Base-by-base conservation (phyloP, 2,113 vertebrate genomes). In the Sula dactylatra region DNA sequence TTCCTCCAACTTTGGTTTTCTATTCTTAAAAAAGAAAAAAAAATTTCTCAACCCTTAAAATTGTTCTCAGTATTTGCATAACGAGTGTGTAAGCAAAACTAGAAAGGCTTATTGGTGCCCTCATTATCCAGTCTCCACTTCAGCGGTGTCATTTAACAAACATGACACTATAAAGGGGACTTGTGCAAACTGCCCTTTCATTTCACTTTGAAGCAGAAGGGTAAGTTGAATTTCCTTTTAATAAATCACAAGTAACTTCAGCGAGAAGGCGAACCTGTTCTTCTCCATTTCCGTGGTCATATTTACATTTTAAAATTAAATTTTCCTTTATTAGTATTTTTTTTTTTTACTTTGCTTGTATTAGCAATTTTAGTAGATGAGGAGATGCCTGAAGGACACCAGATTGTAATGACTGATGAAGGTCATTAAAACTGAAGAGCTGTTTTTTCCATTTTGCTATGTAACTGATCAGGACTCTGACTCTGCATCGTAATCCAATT, bases 161-260 rank as follows among this genome's bases (percentile, higher is more conserved):
- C 49, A 74, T 3, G 3, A 55, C 61, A 32, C 29, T 86, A 34
- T 97, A 97, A 97, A 94, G 36, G 32, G 50, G 40, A 62, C 45
- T 71, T 56, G 29, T 38, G 29, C 4, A 18, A 89, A 54, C 52
- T 55, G 47, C 54, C 49, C 11, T 55, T 95, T 84, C 52, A 70
- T 70, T 89, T 76, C 36, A 12, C 61, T 82, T 78, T 13, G 83
- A 71, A 84, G 85, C 44, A 66, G 71, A 91, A 78, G 15, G 93
- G 97, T 97, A 93, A 97, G 97, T 94, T 85, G 40, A 90, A 95
- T 95, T 90, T 91, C 31, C 20, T 95, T 83, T 84, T 83, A 86
- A 93, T 83, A 92, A 92, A 87, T 71, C n/a, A 61, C 29, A 77
- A 66, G 31, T 14, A 86, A 82, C 38, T 79, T 95, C 65, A 91